Base-by-base conservation (phyloP, 1,140 invertebrate genomes). In the Xylocopa sonorina region DNA sequence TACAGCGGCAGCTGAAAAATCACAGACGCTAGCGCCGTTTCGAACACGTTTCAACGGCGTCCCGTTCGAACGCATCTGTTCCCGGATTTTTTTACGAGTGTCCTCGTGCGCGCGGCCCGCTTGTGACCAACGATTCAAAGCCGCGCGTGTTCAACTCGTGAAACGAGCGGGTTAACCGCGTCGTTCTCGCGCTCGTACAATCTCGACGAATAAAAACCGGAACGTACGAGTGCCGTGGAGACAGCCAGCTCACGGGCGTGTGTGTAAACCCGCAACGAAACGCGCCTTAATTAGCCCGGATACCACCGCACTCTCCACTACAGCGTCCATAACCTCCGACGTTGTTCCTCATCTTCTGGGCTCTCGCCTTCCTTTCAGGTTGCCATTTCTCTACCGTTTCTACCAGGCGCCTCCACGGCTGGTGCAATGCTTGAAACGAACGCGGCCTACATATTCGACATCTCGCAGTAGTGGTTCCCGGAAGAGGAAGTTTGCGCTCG, bases 81-180 rank as follows among this genome's bases (percentile, higher is more conserved):
- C 18, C 5, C 10, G 3, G 5, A n/a, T 27, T 18, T 53, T n/a
- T 14, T 74, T 43, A 16, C 21, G 38, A 43, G 43, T 12, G 6
- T 38, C 58, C 32, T 5, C n/a, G 24, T 7, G 34, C 63, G 62
- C 63, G 62, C 41, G 41, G 21, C 29, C 41, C 16, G 4, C 62
- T 21, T n/a, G 12, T 43, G 34, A 18, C 38, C 62, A 29, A 29
- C 21, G 43, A 62, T 24, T 60, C 57, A 10, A n/a, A n/a, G 27
- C 10, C 3, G 32, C 43, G 43, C 50, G 38, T 51, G 57, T 63
- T 50, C 4, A 63, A 50, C 58, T 10, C 24, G n/a, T 24, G 58
- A 63, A 74, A 74, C 71, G 53, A 71, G 34, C 38, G 18, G 67
- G 34, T 57, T 71, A 71, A 71, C 67, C 67, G 57, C 71, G 16